Percentiles rank a stretch among this genome's conserved stretches.
These are phyloP conservation scores for Lamellibrachia satsuma DNA, from an alignment of 2,888 invertebrate genomes.

Conservation along the genomic window DNA sequence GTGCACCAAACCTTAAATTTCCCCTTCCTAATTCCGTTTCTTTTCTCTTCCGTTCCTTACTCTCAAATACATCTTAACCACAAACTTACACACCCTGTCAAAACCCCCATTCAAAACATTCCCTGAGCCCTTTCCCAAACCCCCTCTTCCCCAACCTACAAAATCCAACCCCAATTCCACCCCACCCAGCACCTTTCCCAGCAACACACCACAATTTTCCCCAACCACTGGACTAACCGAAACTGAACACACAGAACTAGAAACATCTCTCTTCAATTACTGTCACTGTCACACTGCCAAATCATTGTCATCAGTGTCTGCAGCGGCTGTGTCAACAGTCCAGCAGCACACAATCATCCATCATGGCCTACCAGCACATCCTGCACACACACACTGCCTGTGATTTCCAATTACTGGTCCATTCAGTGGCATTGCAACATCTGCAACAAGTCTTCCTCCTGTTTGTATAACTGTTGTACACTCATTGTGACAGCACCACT, in stretches of 20 bases:
- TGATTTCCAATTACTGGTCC: background rate
- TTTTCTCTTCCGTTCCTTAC: background rate
- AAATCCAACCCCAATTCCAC: background rate
- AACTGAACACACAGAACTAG: background rate
- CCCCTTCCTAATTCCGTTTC: background rate
- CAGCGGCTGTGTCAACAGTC: background rate
- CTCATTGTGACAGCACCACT: background rate
- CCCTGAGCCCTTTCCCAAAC: background rate
- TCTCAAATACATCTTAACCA: background rate
- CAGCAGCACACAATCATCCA: background rate
- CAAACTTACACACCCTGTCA: background rate
- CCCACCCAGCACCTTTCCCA: background rate
- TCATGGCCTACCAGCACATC: background rate
- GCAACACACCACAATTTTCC: background rate
- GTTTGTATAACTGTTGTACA: background rate
- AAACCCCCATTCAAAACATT: background rate
- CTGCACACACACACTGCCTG: background rate
- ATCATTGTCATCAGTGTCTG: background rate
- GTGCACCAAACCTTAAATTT: background rate
- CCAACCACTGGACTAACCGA: background rate
- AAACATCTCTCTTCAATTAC: constrained; percentile 7
- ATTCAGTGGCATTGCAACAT: background rate
- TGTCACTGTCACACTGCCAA: background rate
- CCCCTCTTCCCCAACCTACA: background rate
- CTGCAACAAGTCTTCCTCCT: background rate